Evolutionary conservation across 2,797 vertebrate species (phyloP).

Genomic region (Ptychobarbus kaznakovi): DNA sequence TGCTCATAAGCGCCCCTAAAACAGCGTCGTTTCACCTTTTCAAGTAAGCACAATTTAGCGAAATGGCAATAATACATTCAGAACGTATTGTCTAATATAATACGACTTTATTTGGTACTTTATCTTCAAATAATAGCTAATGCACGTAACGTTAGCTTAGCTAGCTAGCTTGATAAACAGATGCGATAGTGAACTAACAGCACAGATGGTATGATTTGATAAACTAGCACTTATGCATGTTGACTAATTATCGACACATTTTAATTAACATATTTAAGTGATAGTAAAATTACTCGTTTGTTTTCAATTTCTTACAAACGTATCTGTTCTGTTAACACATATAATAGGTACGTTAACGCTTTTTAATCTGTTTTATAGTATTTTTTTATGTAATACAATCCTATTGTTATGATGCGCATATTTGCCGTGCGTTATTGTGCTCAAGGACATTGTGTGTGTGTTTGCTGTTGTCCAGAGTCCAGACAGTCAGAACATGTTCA

Average conservation of each 20-base stretch:
- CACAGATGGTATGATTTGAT: neutral
- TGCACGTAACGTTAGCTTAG: neutral
- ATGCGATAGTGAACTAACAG: neutral
- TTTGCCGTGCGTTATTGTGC: neutral
- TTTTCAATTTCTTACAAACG: neutral
- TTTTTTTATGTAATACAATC: too few species aligned
- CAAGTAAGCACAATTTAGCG: conserved; percentile 65
- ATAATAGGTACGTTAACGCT: too few species aligned
- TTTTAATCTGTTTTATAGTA: neutral
- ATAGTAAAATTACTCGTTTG: neutral
- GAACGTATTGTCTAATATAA: neutral
- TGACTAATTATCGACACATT: neutral
- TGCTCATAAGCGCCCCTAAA: conserved; percentile 69
- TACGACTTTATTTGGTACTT: neutral
- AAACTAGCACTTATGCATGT: neutral
- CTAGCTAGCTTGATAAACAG: conserved; percentile 33
- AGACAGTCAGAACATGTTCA: conserved; percentile 39
- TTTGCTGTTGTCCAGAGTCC: conserved; percentile 66
- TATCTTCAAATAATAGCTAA: neutral
- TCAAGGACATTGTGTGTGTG: neutral
- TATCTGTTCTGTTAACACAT: neutral
- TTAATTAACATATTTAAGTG: neutral
- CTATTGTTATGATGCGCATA: neutral
- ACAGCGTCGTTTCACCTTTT: conserved; percentile 62
- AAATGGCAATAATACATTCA: neutral